Percentiles rank a stretch among this genome's conserved stretches.
Evolutionary conservation across 2,797 vertebrate genomes (phyloP).

Genomic region (Lacerta bilineata): DNA sequence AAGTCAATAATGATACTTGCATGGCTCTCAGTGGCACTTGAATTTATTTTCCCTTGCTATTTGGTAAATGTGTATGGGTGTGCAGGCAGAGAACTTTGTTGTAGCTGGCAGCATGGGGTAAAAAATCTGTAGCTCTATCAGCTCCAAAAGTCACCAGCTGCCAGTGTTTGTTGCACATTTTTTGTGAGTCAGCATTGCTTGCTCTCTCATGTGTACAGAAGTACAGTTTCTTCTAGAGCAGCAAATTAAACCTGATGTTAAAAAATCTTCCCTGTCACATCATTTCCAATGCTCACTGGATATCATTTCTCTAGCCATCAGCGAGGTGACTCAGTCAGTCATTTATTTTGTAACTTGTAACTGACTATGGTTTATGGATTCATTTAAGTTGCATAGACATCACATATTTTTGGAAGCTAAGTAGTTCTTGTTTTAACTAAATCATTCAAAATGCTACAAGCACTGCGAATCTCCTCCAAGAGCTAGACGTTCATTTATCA

Average conservation of each 20-base stretch:
- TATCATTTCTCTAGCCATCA: conserved; percentile 24
- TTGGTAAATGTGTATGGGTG: fast-evolving
- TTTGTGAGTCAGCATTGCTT: background rate
- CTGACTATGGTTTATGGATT: conserved; percentile 34
- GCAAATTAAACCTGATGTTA: conserved; percentile 14
- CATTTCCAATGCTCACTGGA: conserved; percentile 19
- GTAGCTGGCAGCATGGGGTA: background rate
- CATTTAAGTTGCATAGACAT: conserved; percentile 25
- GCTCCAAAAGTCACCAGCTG: conserved; percentile 9
- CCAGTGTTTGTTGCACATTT: conserved; percentile 18
- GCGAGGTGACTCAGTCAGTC: background rate
- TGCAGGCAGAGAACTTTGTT: conserved; percentile 16
- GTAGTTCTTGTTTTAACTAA: conserved; percentile 56
- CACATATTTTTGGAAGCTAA: conserved; percentile 44
- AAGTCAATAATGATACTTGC: background rate
- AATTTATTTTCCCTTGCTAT: background rate
- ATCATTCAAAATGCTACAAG: conserved; percentile 53
- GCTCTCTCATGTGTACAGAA: background rate
- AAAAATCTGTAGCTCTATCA: background rate
- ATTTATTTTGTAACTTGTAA: conserved; percentile 21
- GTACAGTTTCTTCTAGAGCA: conserved; percentile 24
- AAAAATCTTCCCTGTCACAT: conserved; percentile 25
- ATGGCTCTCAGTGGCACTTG: background rate
- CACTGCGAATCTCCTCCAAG: conserved; percentile 38
- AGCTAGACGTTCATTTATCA: conserved; percentile 59